Conservation (phyloP, 2,888 invertebrate genomes). For the Dromius quadrimaculatus region DNA sequence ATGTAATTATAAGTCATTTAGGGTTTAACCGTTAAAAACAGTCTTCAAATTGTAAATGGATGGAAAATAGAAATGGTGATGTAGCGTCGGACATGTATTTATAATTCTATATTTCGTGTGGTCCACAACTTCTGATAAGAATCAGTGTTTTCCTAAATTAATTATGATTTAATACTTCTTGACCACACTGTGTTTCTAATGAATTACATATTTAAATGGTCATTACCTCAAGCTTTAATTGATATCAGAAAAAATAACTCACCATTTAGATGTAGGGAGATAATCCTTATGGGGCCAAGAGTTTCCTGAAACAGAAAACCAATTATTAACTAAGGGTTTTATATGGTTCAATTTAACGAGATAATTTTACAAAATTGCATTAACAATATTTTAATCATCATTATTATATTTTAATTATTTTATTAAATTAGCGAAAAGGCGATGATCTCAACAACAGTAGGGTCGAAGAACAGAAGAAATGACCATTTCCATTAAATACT, state of each 20-base stretch:
- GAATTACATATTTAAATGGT: neutral
- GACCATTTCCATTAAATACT: too few species aligned
- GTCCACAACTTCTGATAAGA: neutral
- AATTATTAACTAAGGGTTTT: constrained; percentile 7
- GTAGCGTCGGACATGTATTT: neutral
- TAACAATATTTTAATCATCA: constrained; percentile 35
- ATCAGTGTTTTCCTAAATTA: constrained; percentile 3
- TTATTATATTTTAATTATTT: constrained; percentile 10
- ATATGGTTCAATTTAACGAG: constrained; percentile 31
- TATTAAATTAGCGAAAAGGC: neutral
- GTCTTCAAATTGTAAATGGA: constrained; percentile 6
- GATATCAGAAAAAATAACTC: constrained; percentile 12
- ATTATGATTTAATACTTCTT: neutral
- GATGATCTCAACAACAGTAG: too few species aligned
- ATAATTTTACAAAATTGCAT: constrained; percentile 29
- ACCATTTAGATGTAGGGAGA: neutral
- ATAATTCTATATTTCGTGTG: neutral
- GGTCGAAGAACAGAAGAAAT: too few species aligned
- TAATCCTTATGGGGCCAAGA: constrained; percentile 6
- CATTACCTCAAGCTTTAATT: neutral
- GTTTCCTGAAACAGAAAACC: constrained; percentile 12
- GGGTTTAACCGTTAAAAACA: neutral
- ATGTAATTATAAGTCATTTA: neutral
- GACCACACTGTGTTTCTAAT: neutral
- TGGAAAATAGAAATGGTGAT: too few species aligned